Conservation (phyloP, 2,888 invertebrate species). For the Eudasyphora cyanicolor region DNA sequence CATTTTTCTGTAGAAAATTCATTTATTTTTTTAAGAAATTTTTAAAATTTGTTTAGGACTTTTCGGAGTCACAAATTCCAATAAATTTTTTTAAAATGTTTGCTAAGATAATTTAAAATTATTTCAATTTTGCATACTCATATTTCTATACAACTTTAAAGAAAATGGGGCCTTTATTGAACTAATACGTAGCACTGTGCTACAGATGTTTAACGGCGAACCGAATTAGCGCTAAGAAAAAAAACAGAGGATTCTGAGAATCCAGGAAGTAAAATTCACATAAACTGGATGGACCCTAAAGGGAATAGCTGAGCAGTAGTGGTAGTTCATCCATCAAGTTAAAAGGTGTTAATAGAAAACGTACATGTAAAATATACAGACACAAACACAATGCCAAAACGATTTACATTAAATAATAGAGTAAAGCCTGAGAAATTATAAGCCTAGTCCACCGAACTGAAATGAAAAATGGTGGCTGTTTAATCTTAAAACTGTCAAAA, state of each 20-base stretch:
- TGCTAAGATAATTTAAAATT: no score
- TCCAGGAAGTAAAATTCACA: slow-evolving; percentile 24
- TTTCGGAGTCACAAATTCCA: no score
- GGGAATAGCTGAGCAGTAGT: no score
- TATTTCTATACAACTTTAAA: no score
- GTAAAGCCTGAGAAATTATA: neutral
- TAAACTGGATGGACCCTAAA: neutral
- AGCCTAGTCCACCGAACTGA: neutral
- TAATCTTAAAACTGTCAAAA: slow-evolving; percentile 16
- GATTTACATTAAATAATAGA: neutral
- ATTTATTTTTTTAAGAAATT: no score
- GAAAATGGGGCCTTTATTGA: no score
- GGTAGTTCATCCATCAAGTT: neutral
- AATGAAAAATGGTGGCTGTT: neutral
- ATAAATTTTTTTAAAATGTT: no score
- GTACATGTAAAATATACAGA: neutral
- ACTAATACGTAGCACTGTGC: no score
- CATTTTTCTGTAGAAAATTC: no score
- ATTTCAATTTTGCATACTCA: no score
- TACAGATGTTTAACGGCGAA: neutral
- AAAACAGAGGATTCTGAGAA: slow-evolving; percentile 17
- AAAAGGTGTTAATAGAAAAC: slow-evolving; percentile 10
- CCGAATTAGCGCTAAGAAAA: neutral
- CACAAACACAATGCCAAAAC: neutral
- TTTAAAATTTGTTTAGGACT: no score